A percentile compares a stretch with the other conserved stretches of the same genome.
These are phyloP conservation scores for Leucophora obtusa DNA, from an alignment of 2,888 invertebrate genomes.

Conservation along the genomic window DNA sequence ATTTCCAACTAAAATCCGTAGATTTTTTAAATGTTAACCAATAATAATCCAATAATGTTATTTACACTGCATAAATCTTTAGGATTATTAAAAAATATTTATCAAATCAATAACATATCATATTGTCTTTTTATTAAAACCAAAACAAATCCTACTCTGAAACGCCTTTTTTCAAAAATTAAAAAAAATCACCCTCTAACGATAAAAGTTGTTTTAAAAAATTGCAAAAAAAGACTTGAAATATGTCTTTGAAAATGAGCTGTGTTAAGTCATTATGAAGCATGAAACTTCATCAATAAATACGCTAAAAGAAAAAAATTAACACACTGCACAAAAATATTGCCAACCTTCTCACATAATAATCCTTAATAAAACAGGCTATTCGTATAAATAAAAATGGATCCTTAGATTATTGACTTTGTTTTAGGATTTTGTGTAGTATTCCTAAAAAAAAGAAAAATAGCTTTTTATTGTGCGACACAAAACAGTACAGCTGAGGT, in stretches of 20 bases:
- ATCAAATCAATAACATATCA: conserved; percentile 37
- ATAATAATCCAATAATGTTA: conserved; percentile 4
- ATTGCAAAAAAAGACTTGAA: background rate
- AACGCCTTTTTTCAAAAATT: conserved; percentile 14
- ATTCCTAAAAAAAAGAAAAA: conserved; percentile 32
- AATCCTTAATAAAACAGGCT: conserved; percentile 30
- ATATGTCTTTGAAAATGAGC: conserved; percentile 43
- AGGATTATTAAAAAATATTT: conserved; percentile 41
- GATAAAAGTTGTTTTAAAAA: conserved; percentile 3
- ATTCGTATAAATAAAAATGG: conserved; percentile 20
- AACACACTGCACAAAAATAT: conserved; percentile 11
- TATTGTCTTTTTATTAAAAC: conserved; percentile 2
- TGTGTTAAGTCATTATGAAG: conserved; percentile 56
- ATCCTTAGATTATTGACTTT: conserved; percentile 42
- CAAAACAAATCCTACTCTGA: conserved; percentile 41
- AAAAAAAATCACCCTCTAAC: conserved; percentile 15
- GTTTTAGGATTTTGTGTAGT: conserved; percentile 21
- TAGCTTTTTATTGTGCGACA: conserved; percentile 50
- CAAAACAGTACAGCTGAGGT: conserved; percentile 48
- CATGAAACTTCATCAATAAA: conserved; percentile 53
- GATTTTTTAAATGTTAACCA: background rate
- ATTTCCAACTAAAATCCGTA: too few relatives aligned
- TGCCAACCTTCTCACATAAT: conserved; percentile 8
- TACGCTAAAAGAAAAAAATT: background rate
- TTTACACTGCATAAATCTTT: conserved; percentile 21